Evolutionary conservation across 2,113 vertebrate species (phyloP).

Genomic region (Shinisaurus crocodilurus): DNA sequence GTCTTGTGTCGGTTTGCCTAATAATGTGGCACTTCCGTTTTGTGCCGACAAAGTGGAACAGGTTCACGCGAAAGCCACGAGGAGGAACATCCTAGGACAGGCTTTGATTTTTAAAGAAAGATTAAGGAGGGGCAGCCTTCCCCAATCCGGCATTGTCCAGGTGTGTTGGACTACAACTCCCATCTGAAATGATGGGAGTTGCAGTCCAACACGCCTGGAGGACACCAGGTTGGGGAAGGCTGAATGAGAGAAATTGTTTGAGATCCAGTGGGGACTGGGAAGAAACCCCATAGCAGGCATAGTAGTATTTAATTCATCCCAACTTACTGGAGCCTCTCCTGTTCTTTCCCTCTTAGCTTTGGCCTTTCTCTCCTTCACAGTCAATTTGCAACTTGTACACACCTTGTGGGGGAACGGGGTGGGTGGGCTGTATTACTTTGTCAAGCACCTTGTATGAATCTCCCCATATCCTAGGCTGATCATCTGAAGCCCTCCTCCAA

Average conservation of each 20-base stretch:
- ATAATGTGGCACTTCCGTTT: not conserved
- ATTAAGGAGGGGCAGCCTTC: too few relatives aligned
- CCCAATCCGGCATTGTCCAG: too few relatives aligned
- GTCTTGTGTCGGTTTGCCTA: too few relatives aligned
- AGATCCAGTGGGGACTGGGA: not conserved
- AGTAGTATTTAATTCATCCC: not conserved
- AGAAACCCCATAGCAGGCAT: not conserved
- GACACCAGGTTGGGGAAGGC: too few relatives aligned
- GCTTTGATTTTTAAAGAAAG: not conserved
- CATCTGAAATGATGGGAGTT: too few relatives aligned
- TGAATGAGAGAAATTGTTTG: not conserved
- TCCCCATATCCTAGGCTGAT: too few relatives aligned
- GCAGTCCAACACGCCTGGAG: too few relatives aligned
- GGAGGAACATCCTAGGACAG: not conserved
- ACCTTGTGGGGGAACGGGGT: not conserved
- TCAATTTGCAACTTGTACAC: not conserved
- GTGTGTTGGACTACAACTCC: too few relatives aligned
- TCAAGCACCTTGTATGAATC: too few relatives aligned
- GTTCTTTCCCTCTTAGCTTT: not conserved
- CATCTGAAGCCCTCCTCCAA: too few relatives aligned
- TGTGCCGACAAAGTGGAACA: not conserved
- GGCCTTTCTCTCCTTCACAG: not conserved
- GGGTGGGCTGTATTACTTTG: not conserved
- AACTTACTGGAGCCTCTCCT: not conserved
- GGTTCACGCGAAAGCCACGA: too few relatives aligned